Evolutionary conservation across 2,888 invertebrate species (phyloP).

Genomic region (Chelonus formosanus): DNA sequence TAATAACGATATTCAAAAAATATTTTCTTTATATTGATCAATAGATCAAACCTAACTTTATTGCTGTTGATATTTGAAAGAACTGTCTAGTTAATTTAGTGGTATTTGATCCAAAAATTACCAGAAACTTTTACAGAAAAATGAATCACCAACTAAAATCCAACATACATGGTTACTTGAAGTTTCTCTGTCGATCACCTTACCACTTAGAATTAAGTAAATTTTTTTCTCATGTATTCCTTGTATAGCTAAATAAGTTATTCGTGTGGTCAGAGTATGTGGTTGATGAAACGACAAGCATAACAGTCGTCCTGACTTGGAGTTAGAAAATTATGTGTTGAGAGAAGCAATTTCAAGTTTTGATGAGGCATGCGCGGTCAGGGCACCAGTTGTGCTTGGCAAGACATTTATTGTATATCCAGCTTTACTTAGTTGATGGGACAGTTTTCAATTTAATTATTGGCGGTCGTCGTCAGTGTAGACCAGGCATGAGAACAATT

Average conservation of each 20-base stretch:
- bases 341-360: conserved; percentile 31
- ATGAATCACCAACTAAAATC: too few relatives aligned
- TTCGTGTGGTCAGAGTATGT: conserved; percentile 2
- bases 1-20: too few relatives aligned
- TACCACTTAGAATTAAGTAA: not conserved
- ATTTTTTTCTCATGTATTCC: not conserved
- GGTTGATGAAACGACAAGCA: conserved; percentile 18
- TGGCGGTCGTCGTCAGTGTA: not conserved
- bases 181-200: too few relatives aligned
- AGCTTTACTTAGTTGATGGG: conserved; percentile 16
- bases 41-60: too few relatives aligned
- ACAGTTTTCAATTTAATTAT: conserved; percentile 37
- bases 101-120: too few relatives aligned
- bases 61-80: too few relatives aligned
- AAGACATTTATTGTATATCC: conserved; percentile 23
- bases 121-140: too few relatives aligned
- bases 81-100: too few relatives aligned
- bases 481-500: too few relatives aligned
- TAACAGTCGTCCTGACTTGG: conserved; percentile 12
- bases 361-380: conserved; percentile 22
- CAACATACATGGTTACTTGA: too few relatives aligned
- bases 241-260: conserved; percentile 1
- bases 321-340: conserved; percentile 32
- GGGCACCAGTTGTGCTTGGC: conserved; percentile 19
- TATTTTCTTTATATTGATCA: too few relatives aligned